Evolutionary conservation across 30 jellyfish, hydroid and myxozoan species (phyloP).

Genomic region (Phacellophora camtschatica): DNA sequence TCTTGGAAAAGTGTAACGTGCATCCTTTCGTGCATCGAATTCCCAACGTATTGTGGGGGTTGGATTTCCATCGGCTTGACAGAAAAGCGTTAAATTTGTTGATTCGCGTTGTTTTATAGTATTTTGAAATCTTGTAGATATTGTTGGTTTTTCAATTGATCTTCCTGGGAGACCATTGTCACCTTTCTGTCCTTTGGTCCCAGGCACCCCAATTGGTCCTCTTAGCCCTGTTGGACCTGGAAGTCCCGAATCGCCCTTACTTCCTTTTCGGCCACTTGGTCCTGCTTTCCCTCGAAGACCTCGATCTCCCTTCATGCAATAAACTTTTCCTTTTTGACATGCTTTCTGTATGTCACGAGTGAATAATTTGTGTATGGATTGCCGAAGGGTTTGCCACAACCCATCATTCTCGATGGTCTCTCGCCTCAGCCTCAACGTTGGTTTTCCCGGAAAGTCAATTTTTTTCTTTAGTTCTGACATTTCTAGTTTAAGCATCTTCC

Average conservation of each 20-base stretch:
- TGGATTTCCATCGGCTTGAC: constrained; percentile 40
- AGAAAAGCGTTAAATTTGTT: not conserved
- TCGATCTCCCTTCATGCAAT: constrained; percentile 9
- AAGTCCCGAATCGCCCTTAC: not conserved
- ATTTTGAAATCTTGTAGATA: not conserved
- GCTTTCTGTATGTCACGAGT: not conserved
- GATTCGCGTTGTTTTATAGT: not conserved
- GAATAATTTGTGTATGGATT: too few species aligned
- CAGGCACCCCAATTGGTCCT: not conserved
- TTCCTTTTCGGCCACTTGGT: constrained; percentile 24
- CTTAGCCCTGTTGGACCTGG: not conserved
- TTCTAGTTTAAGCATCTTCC: too few species aligned
- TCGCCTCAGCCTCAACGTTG: too few species aligned
- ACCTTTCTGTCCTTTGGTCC: not conserved
- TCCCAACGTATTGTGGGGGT: constrained; percentile 1
- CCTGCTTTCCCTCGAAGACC: constrained; percentile 30
- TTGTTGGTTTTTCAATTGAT: not conserved
- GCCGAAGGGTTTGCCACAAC: too few species aligned
- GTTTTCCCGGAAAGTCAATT: too few species aligned
- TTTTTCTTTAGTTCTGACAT: too few species aligned
- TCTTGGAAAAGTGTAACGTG: constrained; percentile 12
- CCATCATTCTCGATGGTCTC: too few species aligned
- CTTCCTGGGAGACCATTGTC: not conserved
- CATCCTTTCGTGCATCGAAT: not conserved
- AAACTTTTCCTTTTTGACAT: not conserved